These are phyloP conservation scores for Actenoides hombroni DNA, from an alignment of 2,113 vertebrate genomes.

Conservation along the genomic window DNA sequence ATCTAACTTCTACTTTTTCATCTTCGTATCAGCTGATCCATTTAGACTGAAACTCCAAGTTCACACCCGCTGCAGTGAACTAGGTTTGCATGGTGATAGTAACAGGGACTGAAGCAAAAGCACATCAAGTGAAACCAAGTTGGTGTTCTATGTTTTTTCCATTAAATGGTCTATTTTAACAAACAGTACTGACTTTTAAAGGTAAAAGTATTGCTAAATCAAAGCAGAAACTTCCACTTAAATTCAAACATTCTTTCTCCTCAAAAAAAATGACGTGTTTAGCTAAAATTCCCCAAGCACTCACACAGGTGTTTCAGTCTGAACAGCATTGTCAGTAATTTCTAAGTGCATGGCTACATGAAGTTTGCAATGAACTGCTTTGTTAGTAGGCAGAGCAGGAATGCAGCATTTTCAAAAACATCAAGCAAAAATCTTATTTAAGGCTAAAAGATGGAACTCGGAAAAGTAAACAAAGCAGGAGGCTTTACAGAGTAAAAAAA, in stretches of 20 bases:
- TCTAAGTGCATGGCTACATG: not conserved
- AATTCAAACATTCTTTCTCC: not conserved
- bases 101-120: not conserved
- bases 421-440: slow-evolving; percentile 61
- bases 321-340: not conserved
- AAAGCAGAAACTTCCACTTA: not conserved
- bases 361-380: not conserved
- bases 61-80: not conserved
- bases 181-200: not conserved
- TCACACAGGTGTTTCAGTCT: not conserved
- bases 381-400: slow-evolving; percentile 39
- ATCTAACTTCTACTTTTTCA: not conserved
- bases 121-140: not conserved
- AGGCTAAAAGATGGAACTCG: slow-evolving; percentile 69
- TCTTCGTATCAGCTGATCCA: not conserved
- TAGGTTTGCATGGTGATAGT: not conserved
- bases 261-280: not conserved
- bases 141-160: not conserved
- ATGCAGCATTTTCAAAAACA: slow-evolving; percentile 40
- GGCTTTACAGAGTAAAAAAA: slow-evolving; percentile 2
- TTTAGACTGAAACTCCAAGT: not conserved
- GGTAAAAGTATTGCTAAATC: not conserved
- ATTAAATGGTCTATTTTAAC: not conserved
- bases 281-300: not conserved
- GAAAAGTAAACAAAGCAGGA: slow-evolving; percentile 47